Evolutionary conservation across 2,888 invertebrate species (phyloP).

Genomic region (Drosophila tripunctata): DNA sequence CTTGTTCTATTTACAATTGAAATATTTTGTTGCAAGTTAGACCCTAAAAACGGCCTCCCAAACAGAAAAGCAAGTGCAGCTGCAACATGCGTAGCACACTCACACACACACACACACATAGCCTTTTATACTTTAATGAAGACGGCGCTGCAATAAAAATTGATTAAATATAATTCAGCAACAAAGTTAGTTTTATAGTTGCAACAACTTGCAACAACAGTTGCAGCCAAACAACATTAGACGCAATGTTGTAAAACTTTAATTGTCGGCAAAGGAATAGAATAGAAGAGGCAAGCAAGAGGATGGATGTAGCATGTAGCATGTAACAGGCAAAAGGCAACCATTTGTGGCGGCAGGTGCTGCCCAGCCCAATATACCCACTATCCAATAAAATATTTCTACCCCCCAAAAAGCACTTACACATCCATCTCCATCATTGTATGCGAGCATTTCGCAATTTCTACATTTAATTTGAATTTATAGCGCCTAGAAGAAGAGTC

Average conservation of each 20-base stretch:
- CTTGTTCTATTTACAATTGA: too few relatives aligned
- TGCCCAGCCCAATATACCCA: conserved; percentile 1
- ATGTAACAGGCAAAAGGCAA: neutral
- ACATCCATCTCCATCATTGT: conserved; percentile 29
- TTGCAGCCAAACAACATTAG: conserved; percentile 58
- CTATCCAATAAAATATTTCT: conserved; percentile 62
- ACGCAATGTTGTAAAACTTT: conserved; percentile 69
- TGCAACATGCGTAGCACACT: conserved; percentile 51
- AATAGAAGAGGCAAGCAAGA: neutral
- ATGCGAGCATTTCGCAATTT: conserved; percentile 24
- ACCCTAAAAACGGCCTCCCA: conserved; percentile 37
- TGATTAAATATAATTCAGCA: conserved; percentile 80
- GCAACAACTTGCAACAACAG: conserved; percentile 41
- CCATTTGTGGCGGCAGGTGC: conserved; percentile 18
- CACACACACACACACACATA: conserved; percentile 21
- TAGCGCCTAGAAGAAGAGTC: conserved; percentile 15
- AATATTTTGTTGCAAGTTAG: conserved; percentile 57
- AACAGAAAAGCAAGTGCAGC: conserved; percentile 43
- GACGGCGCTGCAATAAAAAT: conserved; percentile 78
- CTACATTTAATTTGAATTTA: conserved; percentile 37
- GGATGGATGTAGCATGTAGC: neutral
- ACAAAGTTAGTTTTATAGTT: conserved; percentile 77
- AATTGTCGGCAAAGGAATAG: conserved; percentile 49
- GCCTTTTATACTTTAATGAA: conserved; percentile 79
- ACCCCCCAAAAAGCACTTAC: conserved; percentile 57